Conservation (phyloP, 1,140 invertebrate genomes). For the Teleopsis dalmanni region DNA sequence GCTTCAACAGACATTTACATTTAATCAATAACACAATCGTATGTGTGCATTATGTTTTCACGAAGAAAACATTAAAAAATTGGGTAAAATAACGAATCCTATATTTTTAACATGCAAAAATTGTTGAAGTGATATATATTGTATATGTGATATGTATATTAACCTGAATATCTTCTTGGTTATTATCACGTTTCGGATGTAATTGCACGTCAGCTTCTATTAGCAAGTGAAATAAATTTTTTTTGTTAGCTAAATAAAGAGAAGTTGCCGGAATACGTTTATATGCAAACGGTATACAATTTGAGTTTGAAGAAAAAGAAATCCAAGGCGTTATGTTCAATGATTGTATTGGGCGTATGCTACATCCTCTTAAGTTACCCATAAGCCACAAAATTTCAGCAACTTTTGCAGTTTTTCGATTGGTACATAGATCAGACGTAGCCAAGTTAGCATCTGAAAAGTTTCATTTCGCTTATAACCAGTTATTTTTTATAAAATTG, state of each 20-base stretch:
- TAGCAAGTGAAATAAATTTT: conserved; percentile 22
- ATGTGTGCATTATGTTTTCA: background rate
- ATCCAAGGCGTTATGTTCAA: conserved; percentile 44
- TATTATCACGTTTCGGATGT: background rate
- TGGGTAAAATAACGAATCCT: background rate
- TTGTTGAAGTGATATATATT: background rate
- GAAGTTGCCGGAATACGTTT: background rate
- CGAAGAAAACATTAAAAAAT: background rate
- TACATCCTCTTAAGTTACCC: conserved; percentile 47
- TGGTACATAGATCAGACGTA: conserved; percentile 48
- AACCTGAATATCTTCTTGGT: conserved; percentile 21
- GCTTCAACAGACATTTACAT: background rate
- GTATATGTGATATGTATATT: background rate
- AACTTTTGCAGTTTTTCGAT: conserved; percentile 47
- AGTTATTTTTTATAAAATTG: background rate
- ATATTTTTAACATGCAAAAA: background rate
- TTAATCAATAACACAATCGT: background rate
- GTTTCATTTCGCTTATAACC: background rate
- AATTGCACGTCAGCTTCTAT: conserved; percentile 26
- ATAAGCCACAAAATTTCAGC: conserved; percentile 51
- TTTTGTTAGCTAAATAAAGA: conserved; percentile 18
- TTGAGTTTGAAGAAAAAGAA: conserved; percentile 29
- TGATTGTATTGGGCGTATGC: conserved; percentile 44
- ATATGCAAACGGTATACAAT: conserved; percentile 29
- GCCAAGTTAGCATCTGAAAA: conserved; percentile 34